Percentiles rank a stretch among this genome's conserved stretches.
Evolutionary conservation across 2,113 vertebrate species (phyloP).

Genomic region (Baryphthengus martii): DNA sequence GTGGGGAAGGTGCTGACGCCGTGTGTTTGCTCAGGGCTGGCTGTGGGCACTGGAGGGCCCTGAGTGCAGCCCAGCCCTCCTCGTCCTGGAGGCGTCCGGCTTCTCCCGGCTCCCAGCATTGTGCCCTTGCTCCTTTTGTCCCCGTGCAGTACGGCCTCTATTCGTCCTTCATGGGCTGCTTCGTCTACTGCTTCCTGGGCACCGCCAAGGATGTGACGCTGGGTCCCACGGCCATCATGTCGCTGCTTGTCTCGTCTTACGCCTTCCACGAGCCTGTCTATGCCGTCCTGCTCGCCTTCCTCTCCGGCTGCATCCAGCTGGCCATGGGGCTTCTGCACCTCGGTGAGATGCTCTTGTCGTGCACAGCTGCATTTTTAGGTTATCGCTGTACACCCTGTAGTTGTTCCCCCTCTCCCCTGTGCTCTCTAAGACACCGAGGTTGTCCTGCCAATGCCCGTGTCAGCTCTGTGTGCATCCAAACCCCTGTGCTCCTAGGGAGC

Average conservation of each 20-base stretch:
- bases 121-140: neutral
- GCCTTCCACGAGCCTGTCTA: constrained; percentile 76
- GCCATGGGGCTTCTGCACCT: constrained; percentile 85
- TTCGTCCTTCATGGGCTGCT: constrained; percentile 93
- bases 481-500: rapidly evolving
- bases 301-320: constrained; percentile 87
- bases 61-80: neutral
- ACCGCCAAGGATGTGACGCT: constrained; percentile 95
- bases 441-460: neutral
- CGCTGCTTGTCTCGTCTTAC: constrained; percentile 88
- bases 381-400: too few relatives aligned
- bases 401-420: neutral
- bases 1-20: rapidly evolving
- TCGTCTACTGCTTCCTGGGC: constrained; percentile 90
- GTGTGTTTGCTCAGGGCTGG: rapidly evolving
- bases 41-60: neutral
- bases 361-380: neutral
- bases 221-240: constrained; percentile 97
- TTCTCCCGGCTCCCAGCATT: rapidly evolving
- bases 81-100: rapidly evolving
- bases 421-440: rapidly evolving
- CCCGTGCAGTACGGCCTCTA: constrained; percentile 89
- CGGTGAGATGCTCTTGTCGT: constrained; percentile 68
- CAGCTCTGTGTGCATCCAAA: neutral
- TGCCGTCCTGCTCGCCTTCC: constrained; percentile 86